Percentiles rank a stretch among this genome's conserved stretches.
phyloP scores from a whole-genome alignment of 2,888 invertebrate species.

The Coleophora deauratella region DNA sequence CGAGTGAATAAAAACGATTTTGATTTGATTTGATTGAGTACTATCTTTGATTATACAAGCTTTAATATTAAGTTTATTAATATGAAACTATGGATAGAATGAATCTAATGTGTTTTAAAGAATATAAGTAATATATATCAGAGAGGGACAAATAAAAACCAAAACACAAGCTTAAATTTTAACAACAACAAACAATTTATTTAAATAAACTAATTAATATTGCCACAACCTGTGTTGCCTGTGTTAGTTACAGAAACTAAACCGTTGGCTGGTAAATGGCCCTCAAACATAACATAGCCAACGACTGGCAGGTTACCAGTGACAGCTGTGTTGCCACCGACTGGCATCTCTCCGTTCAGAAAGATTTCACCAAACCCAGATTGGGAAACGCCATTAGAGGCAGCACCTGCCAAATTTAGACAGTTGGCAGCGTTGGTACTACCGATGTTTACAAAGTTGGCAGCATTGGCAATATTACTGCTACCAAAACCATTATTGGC shows the following conservation, averaged over 20 bases:
- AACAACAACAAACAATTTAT: not conserved
- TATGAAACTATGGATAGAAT: no score
- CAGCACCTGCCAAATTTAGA: constrained; percentile 9
- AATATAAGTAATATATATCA: not conserved
- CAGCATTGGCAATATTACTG: no score
- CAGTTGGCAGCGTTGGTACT: no score
- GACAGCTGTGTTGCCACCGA: constrained; percentile 43
- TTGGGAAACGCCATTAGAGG: constrained; percentile 18
- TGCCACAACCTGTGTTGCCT: constrained; percentile 28
- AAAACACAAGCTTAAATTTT: not conserved
- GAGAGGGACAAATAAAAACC: not conserved
- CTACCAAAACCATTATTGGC: no score
- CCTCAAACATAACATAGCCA: constrained; percentile 59
- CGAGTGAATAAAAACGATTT: no score
- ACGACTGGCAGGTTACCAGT: constrained; percentile 54
- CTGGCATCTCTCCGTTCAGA: constrained; percentile 45
- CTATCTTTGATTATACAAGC: no score
- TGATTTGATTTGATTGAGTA: no score
- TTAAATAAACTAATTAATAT: constrained; percentile 2
- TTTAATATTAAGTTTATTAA: no score
- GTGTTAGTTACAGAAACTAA: constrained; percentile 45
- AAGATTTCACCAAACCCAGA: constrained; percentile 42
- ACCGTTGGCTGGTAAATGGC: constrained; percentile 50
- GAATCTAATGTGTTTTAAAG: no score
- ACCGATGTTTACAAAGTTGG: no score